Evolutionary conservation across 2,797 vertebrate species (phyloP), one percentile per base, ranked within the genome.

Genomic region (Ptychobarbus kaznakovi): DNA sequence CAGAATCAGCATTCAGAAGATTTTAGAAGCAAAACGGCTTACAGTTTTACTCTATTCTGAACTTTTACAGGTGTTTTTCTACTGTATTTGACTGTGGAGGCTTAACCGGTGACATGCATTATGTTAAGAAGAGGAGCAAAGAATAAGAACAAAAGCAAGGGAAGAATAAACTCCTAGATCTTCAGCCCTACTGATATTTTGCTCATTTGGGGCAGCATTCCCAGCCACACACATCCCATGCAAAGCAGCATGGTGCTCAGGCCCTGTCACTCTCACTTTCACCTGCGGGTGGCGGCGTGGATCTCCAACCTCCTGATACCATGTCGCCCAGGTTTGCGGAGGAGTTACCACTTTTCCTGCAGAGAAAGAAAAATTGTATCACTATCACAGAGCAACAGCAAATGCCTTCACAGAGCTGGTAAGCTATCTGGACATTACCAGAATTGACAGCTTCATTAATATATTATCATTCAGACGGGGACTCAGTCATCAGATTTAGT

Each of bases 211-310:
- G 80, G 28, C 15, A 85, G 56, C 63, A 77, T 46, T 76, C 42
- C 10, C 72, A 83, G 74, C 35, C 79, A 76, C 80, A 82, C 49
- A 70, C 80, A 66, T 79, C 66, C 53, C 53, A 65, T 77, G 78
- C 72, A 79, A 80, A 83, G 81, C 66, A 51, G 46, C 58, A n/a
- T 75, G 38, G 58, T 2, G 20, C 63, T 51, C 35, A 22, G 9
- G 35, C 61, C 2, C 16, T 90, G 92, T 70, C 88, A 81, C 93
- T 93, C 94, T 94, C 91, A 94, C 93, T 90, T 92, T 96, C 96
- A 95, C 97, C 97, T 95, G 97, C 95, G 92, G 97, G 98, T 84
- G 97, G 97, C 85, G 97, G 97, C 85, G 97, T 97, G 74, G 97
- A 97, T 92, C 97, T 97, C 94, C 97, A 96, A 90, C 93, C 95